Evolutionary conservation across 2,113 vertebrate species (phyloP), one percentile per base, ranked within the genome.

Genomic region (Pachypanchax playfairii): DNA sequence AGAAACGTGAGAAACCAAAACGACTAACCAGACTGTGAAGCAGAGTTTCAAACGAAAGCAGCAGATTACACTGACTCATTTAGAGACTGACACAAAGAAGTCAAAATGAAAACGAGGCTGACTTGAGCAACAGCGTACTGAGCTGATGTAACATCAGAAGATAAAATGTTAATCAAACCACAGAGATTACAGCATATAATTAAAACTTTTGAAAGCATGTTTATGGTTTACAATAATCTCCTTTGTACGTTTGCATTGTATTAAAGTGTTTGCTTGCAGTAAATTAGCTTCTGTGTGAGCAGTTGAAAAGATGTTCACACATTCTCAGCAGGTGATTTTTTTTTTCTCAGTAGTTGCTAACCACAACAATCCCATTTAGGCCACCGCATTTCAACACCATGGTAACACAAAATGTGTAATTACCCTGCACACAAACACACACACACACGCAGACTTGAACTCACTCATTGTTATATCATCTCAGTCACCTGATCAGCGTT

Each of bases 291-390:
- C 2, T 31, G 7, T 64, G 9, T 12, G 22, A 25, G 8, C 6
- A 26, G 22, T 41, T 22, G 15, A 22, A 20, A 43, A 35, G 6
- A 18, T 4, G 6, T 21, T 33, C 14, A 46, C 13, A 6, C 4
- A 10, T 22, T 54, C 5, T 21, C 18, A 59, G 25, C 51, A 54
- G 24, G 22, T 60, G 18, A 18, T 21, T 67, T 41, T 69, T 62
- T 55, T 69, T 62, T 65, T 28, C 29, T 65, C 18, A 24, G 41
- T 24, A 62, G n/a, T 31, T 68, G 41, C 47, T 55, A 77, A 84
- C 74, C 66, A 62, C 62, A 47, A 41, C 20, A 51, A 6, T 48
- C 12, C 13, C 33, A 65, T 66, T 46, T 77, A 47, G 38, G 43
- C 28, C 33, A 47, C 54, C 12, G 22, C 6, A n/a, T 53, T 54